These are phyloP conservation scores for Tinamus major DNA, from an alignment of 2,797 vertebrate genomes.

Conservation along the genomic window DNA sequence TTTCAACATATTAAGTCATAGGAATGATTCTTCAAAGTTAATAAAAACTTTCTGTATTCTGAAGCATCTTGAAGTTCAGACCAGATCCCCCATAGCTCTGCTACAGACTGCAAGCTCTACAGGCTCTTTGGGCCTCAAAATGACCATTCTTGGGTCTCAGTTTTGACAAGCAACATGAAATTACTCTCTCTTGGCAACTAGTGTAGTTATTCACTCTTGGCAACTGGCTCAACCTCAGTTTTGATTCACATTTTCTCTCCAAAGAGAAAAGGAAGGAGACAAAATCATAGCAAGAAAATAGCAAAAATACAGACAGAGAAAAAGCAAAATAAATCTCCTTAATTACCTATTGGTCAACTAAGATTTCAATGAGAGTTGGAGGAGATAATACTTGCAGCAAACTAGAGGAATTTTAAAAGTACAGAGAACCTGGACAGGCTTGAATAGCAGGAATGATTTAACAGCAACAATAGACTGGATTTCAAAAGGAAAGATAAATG, in stretches of 20 bases:
- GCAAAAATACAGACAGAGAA: neutral
- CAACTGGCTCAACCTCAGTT: neutral
- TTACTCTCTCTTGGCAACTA: neutral
- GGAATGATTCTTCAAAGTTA: neutral
- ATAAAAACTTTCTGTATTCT: neutral
- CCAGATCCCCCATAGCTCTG: neutral
- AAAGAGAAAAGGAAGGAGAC: neutral
- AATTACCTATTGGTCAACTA: neutral
- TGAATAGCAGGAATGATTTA: neutral
- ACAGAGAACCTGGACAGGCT: neutral
- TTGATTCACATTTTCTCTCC: neutral
- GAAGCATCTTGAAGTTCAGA: neutral
- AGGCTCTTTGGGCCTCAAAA: neutral
- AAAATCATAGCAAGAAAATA: neutral
- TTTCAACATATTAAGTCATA: neutral
- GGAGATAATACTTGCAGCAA: neutral
- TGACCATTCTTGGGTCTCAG: neutral
- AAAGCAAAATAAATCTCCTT: neutral
- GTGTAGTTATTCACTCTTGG: neutral
- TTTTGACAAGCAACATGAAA: neutral
- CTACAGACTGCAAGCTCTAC: neutral
- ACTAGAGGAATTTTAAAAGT: neutral
- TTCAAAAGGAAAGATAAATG: slow-evolving; percentile 41
- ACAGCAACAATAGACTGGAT: neutral
- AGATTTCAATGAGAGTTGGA: neutral